Evolutionary conservation across 2,888 invertebrate species (phyloP).

Genomic region (Pristionchus mayeri): DNA sequence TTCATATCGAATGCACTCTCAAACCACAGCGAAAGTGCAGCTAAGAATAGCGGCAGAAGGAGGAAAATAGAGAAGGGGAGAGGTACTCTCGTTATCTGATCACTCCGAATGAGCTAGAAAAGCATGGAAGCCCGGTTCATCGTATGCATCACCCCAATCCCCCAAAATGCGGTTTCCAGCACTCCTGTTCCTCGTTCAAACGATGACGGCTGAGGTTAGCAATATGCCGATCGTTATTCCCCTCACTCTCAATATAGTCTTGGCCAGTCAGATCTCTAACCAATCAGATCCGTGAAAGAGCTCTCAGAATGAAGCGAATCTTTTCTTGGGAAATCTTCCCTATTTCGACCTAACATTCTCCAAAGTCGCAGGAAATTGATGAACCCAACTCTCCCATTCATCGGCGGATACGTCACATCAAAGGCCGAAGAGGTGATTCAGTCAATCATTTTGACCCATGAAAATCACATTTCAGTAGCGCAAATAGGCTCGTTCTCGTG

Average conservation of each 20-base stretch:
- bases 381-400: neutral
- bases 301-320: no score
- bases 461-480: neutral
- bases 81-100: neutral
- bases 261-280: no score
- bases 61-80: neutral
- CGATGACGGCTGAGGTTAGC: no score
- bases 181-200: no score
- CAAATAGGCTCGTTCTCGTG: constrained; percentile 1
- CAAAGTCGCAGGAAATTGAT: neutral
- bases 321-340: no score
- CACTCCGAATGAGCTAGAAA: neutral
- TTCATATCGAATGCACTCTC: neutral
- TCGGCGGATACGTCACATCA: neutral
- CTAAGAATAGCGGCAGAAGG: neutral
- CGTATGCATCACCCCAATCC: neutral
- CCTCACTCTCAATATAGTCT: no score
- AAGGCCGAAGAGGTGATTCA: neutral
- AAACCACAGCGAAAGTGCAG: neutral
- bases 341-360: no score
- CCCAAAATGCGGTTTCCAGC: neutral
- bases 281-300: no score
- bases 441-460: neutral
- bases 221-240: no score
- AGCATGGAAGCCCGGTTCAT: neutral